These are phyloP conservation scores for Sebastiscus albofasciatus DNA, from an alignment of 2,797 vertebrate species.

Conservation along the genomic window DNA sequence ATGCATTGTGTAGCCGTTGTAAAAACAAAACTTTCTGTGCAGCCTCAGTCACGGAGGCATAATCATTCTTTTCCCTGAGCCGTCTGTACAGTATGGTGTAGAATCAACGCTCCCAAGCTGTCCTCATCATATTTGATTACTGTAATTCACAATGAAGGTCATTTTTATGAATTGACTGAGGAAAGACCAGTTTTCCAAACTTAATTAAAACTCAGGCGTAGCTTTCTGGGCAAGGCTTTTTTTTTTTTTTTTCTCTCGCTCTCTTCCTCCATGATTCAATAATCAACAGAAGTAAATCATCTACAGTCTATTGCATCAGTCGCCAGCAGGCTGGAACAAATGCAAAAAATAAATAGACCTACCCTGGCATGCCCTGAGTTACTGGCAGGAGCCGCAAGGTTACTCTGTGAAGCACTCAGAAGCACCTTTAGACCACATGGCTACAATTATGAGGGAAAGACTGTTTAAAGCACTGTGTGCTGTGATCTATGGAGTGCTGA, in stretches of 20 bases:
- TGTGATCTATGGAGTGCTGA: slow-evolving; percentile 55
- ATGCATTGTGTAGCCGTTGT: slow-evolving; percentile 44
- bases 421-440: slow-evolving; percentile 55
- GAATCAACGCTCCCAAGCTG: slow-evolving; percentile 49
- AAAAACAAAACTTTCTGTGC: slow-evolving; percentile 58
- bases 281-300: slow-evolving; percentile 80
- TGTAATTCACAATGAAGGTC: slow-evolving; percentile 77
- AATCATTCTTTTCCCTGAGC: slow-evolving; percentile 35
- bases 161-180: slow-evolving; percentile 78
- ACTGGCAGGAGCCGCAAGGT: slow-evolving; percentile 68
- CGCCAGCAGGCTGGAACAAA: slow-evolving; percentile 78
- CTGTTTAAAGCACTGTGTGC: slow-evolving; percentile 25
- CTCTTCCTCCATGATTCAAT: slow-evolving; percentile 68
- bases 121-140: slow-evolving; percentile 77
- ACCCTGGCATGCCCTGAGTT: slow-evolving; percentile 66
- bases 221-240: slow-evolving; percentile 42
- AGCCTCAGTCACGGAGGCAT: slow-evolving; percentile 33
- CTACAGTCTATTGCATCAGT: slow-evolving; percentile 72
- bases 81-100: not conserved
- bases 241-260: slow-evolving; percentile 7
- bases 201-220: slow-evolving; percentile 76
- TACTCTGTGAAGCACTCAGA: slow-evolving; percentile 53
- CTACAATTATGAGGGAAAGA: slow-evolving; percentile 52
- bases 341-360: slow-evolving; percentile 77
- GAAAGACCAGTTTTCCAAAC: slow-evolving; percentile 71